Conservation (phyloP, 2,113 vertebrate species). For the Sorex fumeus region DNA sequence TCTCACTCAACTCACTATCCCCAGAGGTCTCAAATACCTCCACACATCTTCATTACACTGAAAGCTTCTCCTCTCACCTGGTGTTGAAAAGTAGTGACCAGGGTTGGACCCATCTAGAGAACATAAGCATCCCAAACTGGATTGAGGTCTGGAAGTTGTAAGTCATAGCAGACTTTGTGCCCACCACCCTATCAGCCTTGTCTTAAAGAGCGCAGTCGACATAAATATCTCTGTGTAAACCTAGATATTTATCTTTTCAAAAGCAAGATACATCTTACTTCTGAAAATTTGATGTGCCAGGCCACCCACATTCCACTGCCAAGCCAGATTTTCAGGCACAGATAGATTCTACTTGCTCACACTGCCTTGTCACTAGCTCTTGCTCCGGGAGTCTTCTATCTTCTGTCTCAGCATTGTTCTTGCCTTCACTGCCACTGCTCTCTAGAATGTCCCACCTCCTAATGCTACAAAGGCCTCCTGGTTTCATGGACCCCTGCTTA, state of each 20-base stretch:
- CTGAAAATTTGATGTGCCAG: background rate
- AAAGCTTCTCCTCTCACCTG: slow-evolving; percentile 14
- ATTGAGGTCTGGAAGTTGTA: background rate
- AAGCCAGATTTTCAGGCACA: background rate
- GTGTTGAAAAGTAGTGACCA: background rate
- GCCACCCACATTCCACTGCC: background rate
- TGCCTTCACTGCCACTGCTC: background rate
- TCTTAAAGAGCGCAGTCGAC: slow-evolving; percentile 24
- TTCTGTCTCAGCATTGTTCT: background rate
- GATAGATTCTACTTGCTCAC: background rate
- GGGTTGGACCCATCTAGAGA: background rate
- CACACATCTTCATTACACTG: background rate
- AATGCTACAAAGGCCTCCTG: background rate
- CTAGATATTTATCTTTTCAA: slow-evolving; percentile 56
- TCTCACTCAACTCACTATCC: background rate
- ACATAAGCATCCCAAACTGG: background rate
- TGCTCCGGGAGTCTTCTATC: background rate
- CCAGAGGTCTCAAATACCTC: background rate
- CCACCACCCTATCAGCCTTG: slow-evolving; percentile 19
- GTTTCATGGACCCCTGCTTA: background rate
- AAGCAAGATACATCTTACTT: slow-evolving; percentile 50
- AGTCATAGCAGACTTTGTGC: slow-evolving; percentile 23
- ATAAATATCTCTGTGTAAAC: slow-evolving; percentile 57
- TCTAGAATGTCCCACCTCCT: background rate
- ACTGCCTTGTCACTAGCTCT: background rate